Evolutionary conservation across 2,888 invertebrate genomes (phyloP).

Genomic region (Dorcus parallelipipedus): DNA sequence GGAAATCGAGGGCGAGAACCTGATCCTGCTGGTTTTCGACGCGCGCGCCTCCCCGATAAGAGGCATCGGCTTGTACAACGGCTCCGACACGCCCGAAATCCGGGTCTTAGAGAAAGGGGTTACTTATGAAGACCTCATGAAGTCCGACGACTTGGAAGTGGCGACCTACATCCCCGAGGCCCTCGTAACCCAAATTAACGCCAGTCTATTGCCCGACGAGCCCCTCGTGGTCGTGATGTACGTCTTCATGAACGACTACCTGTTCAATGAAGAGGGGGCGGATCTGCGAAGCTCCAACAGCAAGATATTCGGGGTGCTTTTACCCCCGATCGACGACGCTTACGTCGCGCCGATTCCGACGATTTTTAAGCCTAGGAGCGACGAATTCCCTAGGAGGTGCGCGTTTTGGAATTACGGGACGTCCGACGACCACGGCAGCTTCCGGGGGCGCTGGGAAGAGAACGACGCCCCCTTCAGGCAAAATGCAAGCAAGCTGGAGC

Average conservation of each 20-base stretch:
- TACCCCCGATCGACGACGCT: constrained; percentile 55
- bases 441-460: constrained; percentile 50
- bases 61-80: constrained; percentile 13
- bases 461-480: constrained; percentile 47
- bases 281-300: constrained; percentile 31
- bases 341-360: constrained; percentile 54
- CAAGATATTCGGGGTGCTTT: constrained; percentile 57
- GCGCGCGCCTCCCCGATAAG: constrained; percentile 5
- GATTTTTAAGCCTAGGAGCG: constrained; percentile 47
- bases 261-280: constrained; percentile 22
- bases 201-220: constrained; percentile 5
- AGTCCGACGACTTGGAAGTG: constrained; percentile 9
- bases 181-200: constrained; percentile 21
- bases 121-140: constrained; percentile 1
- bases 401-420: constrained; percentile 52
- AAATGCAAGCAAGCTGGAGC: constrained; percentile 40
- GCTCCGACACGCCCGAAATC: neutral
- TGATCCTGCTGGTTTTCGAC: constrained; percentile 17
- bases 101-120: neutral
- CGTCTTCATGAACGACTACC: constrained; percentile 23
- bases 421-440: constrained; percentile 21
- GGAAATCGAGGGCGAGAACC: constrained; percentile 12
- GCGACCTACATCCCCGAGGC: constrained; percentile 21
- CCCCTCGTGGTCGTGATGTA: constrained; percentile 23
- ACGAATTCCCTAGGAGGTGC: constrained; percentile 45